phyloP scores from a whole-genome alignment of 1,140 invertebrate genomes.

The Holotrichia oblita region DNA sequence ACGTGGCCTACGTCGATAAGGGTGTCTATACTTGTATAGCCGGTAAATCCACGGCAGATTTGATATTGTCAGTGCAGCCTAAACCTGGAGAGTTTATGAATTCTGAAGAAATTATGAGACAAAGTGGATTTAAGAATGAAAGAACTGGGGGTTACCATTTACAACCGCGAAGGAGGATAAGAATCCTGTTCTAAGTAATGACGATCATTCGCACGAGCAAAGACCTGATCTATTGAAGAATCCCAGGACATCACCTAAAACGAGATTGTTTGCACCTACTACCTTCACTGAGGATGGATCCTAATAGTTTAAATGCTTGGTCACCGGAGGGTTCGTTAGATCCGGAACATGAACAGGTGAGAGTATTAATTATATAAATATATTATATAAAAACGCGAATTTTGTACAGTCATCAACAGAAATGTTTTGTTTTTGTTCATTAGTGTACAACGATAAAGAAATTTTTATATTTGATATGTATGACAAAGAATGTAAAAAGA shows the following conservation, averaged over 20 bases:
- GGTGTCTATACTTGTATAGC: constrained; percentile 87
- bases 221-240: constrained; percentile 63
- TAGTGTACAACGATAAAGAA: neutral
- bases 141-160: constrained; percentile 21
- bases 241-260: constrained; percentile 61
- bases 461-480: too few species aligned
- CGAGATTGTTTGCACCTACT: constrained; percentile 52
- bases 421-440: neutral
- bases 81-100: constrained; percentile 79
- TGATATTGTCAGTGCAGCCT: constrained; percentile 76
- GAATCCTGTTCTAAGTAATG: constrained; percentile 59
- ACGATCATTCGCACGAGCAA: constrained; percentile 73
- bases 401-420: neutral
- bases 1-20: constrained; percentile 77
- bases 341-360: constrained; percentile 56
- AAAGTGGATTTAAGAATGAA: constrained; percentile 44
- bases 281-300: constrained; percentile 50
- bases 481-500: too few species aligned
- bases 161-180: constrained; percentile 50
- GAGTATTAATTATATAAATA: neutral
- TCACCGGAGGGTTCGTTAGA: constrained; percentile 54
- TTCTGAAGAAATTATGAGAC: constrained; percentile 76
- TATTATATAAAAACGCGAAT: neutral
- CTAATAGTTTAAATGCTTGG: constrained; percentile 49
- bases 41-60: constrained; percentile 76